Percentiles rank a stretch among this genome's conserved stretches.
phyloP scores from a whole-genome alignment of 2,797 vertebrate species.

The Odontamblyopus lacepedii region DNA sequence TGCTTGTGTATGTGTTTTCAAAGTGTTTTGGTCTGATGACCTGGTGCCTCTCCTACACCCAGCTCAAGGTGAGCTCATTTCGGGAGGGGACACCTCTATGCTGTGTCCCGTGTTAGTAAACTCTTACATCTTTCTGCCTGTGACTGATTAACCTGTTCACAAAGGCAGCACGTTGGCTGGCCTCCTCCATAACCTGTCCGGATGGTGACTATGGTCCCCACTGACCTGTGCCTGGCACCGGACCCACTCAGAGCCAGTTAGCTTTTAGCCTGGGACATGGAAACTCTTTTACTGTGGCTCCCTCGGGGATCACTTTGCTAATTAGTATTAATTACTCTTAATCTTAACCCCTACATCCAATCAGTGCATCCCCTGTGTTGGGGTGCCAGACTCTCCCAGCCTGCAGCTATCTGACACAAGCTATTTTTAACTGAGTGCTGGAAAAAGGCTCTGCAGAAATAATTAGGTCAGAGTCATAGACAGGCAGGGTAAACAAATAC shows the following conservation, averaged over 20 bases:
- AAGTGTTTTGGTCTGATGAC: conserved; percentile 29
- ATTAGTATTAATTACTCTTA: conserved; percentile 82
- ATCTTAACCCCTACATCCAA: conserved; percentile 70
- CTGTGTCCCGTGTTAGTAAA: conserved; percentile 57
- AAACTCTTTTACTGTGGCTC: conserved; percentile 47
- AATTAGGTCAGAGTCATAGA: conserved; percentile 45
- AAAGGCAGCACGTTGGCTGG: conserved; percentile 47
- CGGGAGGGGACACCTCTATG: conserved; percentile 52
- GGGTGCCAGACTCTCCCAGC: conserved; percentile 46
- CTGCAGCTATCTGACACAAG: conserved; percentile 30
- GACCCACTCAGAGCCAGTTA: conserved; percentile 39
- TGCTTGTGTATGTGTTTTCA: conserved; percentile 49
- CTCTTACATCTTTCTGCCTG: conserved; percentile 60
- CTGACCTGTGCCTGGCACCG: conserved; percentile 45
- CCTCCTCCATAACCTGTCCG: conserved; percentile 44
- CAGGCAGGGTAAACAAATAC: conserved; percentile 14
- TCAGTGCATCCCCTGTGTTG: conserved; percentile 53
- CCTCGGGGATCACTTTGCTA: conserved; percentile 64
- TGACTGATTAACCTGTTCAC: conserved; percentile 70
- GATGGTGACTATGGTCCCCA: conserved; percentile 48
- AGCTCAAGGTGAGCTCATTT: conserved; percentile 72
- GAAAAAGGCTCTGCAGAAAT: conserved; percentile 30
- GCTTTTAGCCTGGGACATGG: conserved; percentile 41
- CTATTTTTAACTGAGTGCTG: conserved; percentile 59
- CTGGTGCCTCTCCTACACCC: conserved; percentile 44